A percentile compares a stretch with the other conserved stretches of the same genome.
phyloP scores from a whole-genome alignment of 2,113 vertebrate species.

The Merops nubicus region DNA sequence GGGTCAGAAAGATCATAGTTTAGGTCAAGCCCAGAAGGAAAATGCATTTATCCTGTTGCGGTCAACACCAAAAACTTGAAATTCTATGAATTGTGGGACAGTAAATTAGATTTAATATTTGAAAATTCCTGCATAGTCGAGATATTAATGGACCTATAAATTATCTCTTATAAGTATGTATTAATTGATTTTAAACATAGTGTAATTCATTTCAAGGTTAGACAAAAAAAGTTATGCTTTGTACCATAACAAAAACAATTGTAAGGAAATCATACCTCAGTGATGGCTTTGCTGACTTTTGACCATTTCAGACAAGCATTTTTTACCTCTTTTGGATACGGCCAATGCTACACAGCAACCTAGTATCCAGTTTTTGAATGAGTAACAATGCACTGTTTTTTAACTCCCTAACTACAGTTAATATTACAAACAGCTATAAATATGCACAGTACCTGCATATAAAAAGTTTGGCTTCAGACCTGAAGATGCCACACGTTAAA shows the following conservation, averaged over 20 bases:
- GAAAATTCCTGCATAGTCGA: not conserved
- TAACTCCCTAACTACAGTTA: not conserved
- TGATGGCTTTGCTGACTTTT: not conserved
- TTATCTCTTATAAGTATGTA: not conserved
- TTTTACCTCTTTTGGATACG: not conserved
- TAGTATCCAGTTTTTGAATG: not conserved
- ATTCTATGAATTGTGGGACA: constrained; percentile 28
- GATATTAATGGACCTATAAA: not conserved
- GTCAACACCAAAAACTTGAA: constrained; percentile 26
- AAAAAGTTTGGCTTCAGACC: not conserved
- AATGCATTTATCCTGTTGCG: constrained; percentile 33
- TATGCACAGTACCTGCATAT: not conserved
- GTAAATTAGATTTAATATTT: constrained; percentile 8
- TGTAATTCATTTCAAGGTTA: not conserved
- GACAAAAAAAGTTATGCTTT: not conserved
- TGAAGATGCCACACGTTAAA: not conserved
- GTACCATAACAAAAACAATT: not conserved
- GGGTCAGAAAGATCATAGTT: constrained; percentile 29
- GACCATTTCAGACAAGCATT: not conserved
- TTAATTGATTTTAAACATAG: not conserved
- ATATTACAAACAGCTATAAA: not conserved
- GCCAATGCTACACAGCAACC: not conserved
- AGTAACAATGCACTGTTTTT: not conserved
- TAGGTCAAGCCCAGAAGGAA: constrained; percentile 30
- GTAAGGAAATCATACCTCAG: not conserved